A percentile compares a stretch with the other conserved stretches of the same genome.
Evolutionary conservation across 1,140 invertebrate genomes (phyloP).

Genomic region (Drosophila jambulina): DNA sequence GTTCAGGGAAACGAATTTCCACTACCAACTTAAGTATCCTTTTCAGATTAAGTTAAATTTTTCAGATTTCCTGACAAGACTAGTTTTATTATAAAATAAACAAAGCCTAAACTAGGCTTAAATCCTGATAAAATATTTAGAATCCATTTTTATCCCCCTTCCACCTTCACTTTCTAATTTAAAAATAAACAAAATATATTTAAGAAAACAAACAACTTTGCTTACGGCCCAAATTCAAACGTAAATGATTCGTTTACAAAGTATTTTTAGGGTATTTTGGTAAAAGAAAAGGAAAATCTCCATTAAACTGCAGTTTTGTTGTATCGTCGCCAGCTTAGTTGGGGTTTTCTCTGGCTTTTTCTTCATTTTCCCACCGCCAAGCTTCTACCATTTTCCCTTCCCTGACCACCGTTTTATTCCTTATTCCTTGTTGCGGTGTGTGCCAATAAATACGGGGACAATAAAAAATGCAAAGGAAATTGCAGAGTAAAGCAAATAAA

Average conservation of each 20-base stretch:
- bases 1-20: not conserved
- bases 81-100: too few relatives aligned
- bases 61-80: too few relatives aligned
- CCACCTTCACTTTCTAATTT: not conserved
- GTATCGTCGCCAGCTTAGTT: conserved; percentile 43
- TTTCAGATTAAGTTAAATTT: not conserved
- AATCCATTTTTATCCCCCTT: fast-evolving
- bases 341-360: conserved; percentile 36
- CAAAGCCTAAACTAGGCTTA: not conserved
- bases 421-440: conserved; percentile 57
- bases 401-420: conserved; percentile 14
- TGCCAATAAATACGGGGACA: conserved; percentile 76
- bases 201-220: not conserved
- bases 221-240: too few relatives aligned
- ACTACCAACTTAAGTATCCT: fast-evolving
- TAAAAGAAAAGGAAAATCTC: conserved; percentile 41
- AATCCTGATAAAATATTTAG: not conserved
- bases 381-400: too few relatives aligned
- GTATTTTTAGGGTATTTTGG: conserved; percentile 21
- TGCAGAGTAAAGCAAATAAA: conserved; percentile 84
- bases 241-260: not conserved
- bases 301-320: conserved; percentile 71
- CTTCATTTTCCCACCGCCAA: conserved; percentile 12
- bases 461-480: conserved; percentile 82
- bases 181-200: not conserved